phyloP scores from a whole-genome alignment of 2,113 vertebrate genomes.

The Cervus canadensis region DNA sequence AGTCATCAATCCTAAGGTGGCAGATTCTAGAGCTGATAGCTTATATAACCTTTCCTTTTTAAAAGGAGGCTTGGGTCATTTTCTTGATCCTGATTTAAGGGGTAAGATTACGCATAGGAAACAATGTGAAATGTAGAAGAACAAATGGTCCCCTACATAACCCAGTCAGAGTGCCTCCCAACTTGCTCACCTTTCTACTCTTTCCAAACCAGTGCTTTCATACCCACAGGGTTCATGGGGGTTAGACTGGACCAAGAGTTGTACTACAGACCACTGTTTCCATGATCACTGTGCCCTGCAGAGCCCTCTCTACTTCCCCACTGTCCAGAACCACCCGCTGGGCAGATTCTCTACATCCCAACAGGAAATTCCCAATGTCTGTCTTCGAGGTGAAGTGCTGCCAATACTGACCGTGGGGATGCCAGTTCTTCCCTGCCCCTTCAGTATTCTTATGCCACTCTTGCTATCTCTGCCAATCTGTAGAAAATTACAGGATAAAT shows the following conservation, averaged over 20 bases:
- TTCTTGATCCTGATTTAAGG: background rate
- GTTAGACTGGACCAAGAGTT: background rate
- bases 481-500: slow-evolving; percentile 32
- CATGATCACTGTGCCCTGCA: background rate
- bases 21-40: background rate
- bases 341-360: background rate
- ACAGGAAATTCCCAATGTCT: background rate
- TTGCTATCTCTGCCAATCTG: slow-evolving; percentile 19
- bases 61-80: background rate
- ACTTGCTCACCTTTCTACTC: background rate
- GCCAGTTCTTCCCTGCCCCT: background rate
- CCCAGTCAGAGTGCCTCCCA: background rate
- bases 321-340: background rate
- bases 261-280: too few relatives aligned
- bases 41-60: background rate
- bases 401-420: background rate
- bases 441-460: background rate
- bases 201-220: background rate
- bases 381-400: background rate
- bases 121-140: background rate
- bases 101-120: background rate
- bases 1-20: background rate
- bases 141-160: background rate
- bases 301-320: background rate
- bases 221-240: background rate